Evolutionary conservation across 1,140 invertebrate species (phyloP).

Genomic region (Maniola jurtina): DNA sequence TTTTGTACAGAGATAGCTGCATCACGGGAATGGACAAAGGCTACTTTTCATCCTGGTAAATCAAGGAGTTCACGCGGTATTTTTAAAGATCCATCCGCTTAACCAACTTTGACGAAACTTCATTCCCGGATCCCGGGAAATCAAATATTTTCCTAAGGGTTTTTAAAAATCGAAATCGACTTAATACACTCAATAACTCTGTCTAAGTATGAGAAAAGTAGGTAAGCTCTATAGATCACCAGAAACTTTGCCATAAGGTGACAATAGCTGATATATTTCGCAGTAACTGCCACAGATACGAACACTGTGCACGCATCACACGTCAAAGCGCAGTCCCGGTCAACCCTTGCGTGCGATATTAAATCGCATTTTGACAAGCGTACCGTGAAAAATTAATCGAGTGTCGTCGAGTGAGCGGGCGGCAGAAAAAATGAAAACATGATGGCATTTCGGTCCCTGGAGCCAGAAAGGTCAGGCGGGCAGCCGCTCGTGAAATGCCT

Average conservation of each 20-base stretch:
- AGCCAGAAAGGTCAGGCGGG: conserved; percentile 70
- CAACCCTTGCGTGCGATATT: conserved; percentile 69
- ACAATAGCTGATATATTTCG: conserved; percentile 36
- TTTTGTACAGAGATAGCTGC: too few species aligned
- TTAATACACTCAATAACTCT: too few species aligned
- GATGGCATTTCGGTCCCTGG: conserved; percentile 72
- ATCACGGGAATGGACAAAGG: too few species aligned
- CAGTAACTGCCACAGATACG: conserved; percentile 19
- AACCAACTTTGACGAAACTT: too few species aligned
- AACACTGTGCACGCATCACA: conserved; percentile 57
- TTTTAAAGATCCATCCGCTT: too few species aligned
- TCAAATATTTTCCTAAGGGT: too few species aligned
- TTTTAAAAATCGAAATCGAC: too few species aligned
- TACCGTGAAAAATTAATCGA: conserved; percentile 78
- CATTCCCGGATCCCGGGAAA: too few species aligned
- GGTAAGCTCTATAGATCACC: too few species aligned
- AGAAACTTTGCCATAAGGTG: neutral
- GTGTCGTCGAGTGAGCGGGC: conserved; percentile 68
- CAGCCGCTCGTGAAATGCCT: conserved; percentile 72
- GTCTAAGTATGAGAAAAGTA: too few species aligned
- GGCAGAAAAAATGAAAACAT: conserved; percentile 71
- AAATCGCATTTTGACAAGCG: conserved; percentile 78
- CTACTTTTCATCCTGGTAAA: too few species aligned
- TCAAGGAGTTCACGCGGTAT: too few species aligned
- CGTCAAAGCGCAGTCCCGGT: conserved; percentile 62